These are phyloP conservation scores for Hyles vespertilio DNA, from an alignment of 1,140 invertebrate genomes.

Conservation along the genomic window DNA sequence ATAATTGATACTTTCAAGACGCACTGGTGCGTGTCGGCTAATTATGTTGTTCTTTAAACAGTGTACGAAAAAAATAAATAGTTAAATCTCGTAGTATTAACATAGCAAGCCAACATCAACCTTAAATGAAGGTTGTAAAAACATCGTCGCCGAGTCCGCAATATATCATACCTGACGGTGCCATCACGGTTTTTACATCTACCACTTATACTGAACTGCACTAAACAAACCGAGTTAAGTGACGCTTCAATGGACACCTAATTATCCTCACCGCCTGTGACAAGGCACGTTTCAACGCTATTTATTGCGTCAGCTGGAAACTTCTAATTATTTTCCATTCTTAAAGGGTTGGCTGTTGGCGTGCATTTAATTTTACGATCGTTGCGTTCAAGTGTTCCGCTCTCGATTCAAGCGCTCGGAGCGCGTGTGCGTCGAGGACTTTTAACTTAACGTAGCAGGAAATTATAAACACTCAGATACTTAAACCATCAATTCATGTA, in stretches of 20 bases:
- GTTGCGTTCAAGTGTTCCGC: constrained; percentile 20
- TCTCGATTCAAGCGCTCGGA: background rate
- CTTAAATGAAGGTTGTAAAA: too few species aligned
- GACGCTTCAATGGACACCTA: constrained; percentile 15
- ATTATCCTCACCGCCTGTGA: constrained; percentile 18
- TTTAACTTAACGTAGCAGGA: background rate
- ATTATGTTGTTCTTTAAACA: too few species aligned
- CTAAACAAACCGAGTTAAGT: background rate
- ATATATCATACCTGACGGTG: too few species aligned
- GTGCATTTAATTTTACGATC: constrained; percentile 18
- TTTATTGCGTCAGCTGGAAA: constrained; percentile 6
- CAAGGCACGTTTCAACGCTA: constrained; percentile 23
- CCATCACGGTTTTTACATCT: too few species aligned
- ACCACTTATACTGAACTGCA: too few species aligned
- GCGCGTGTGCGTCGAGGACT: background rate
- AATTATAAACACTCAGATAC: background rate
- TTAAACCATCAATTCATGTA: background rate
- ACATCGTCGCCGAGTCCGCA: too few species aligned
- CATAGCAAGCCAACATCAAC: too few species aligned
- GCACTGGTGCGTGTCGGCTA: too few species aligned
- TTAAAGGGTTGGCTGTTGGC: background rate
- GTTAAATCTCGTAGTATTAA: too few species aligned
- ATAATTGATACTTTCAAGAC: too few species aligned
- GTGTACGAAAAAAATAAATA: too few species aligned
- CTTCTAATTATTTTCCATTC: constrained; percentile 16